These are phyloP conservation scores for Galeruca laticollis DNA, from an alignment of 2,888 invertebrate genomes.

Conservation along the genomic window DNA sequence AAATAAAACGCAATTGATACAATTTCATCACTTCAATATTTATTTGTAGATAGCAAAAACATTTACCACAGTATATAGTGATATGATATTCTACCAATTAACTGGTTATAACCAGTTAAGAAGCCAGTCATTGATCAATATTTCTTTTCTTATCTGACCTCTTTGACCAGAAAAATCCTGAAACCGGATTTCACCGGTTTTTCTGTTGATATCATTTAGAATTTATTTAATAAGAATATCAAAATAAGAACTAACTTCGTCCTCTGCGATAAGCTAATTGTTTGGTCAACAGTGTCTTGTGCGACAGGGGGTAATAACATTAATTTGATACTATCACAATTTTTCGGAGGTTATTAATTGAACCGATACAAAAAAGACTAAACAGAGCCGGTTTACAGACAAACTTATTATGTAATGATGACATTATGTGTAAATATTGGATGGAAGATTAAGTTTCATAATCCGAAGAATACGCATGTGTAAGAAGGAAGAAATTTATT, in stretches of 20 bases:
- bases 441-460: too few species aligned
- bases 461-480: not conserved
- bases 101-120: conserved; percentile 59
- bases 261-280: conserved; percentile 51
- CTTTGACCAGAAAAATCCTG: conserved; percentile 72
- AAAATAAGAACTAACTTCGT: conserved; percentile 55
- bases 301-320: conserved; percentile 30
- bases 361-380: too few species aligned
- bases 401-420: too few species aligned
- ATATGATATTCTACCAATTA: conserved; percentile 48
- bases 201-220: conserved; percentile 61
- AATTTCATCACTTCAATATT: not conserved
- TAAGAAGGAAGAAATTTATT: not conserved
- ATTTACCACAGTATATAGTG: conserved; percentile 30
- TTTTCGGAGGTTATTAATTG: too few species aligned
- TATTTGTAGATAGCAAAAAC: conserved; percentile 16
- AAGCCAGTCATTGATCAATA: conserved; percentile 59
- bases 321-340: not conserved
- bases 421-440: too few species aligned
- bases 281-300: conserved; percentile 19
- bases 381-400: too few species aligned
- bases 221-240: conserved; percentile 56
- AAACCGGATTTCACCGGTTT: conserved; percentile 72
- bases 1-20: not conserved
- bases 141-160: conserved; percentile 66